Percentiles rank a stretch among this genome's conserved stretches.
These are phyloP conservation scores for Leptinotarsa texana DNA, from an alignment of 1,140 invertebrate species.

Conservation along the genomic window DNA sequence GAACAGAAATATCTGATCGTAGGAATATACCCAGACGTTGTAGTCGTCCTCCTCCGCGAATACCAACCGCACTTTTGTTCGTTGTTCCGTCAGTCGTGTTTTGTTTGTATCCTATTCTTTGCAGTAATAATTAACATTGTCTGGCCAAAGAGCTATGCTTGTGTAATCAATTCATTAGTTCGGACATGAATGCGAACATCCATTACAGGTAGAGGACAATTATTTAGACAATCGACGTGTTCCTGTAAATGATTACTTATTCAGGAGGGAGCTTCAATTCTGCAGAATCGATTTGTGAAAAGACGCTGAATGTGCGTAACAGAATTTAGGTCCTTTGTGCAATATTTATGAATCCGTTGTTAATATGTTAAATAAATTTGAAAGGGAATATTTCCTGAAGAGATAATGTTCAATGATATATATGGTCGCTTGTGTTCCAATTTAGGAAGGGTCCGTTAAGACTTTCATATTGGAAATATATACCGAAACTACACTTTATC, in stretches of 20 bases:
- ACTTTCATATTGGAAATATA: too few species aligned
- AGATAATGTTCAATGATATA: too few species aligned
- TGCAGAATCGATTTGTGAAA: background rate
- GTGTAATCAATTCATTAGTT: constrained; percentile 6
- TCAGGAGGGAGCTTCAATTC: background rate
- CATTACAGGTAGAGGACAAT: constrained; percentile 8
- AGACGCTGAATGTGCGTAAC: too few species aligned
- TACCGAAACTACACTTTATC: too few species aligned
- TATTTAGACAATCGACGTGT: constrained; percentile 7
- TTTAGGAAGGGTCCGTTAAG: too few species aligned
- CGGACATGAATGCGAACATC: constrained; percentile 5
- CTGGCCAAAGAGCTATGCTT: background rate
- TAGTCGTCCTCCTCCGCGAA: background rate
- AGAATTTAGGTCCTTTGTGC: too few species aligned
- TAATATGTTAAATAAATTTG: too few species aligned
- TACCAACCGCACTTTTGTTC: constrained; percentile 1
- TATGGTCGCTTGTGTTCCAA: too few species aligned
- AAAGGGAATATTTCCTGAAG: too few species aligned
- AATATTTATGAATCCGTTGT: too few species aligned
- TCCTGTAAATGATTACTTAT: constrained; percentile 3
- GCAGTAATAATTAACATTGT: constrained; percentile 8
- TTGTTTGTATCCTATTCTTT: constrained; percentile 1
- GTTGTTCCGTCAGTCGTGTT: background rate
- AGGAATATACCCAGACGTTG: background rate
- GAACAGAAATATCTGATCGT: constrained; percentile 12